Percentiles rank a stretch among this genome's conserved stretches.
Conservation (phyloP, 2,113 vertebrate species). For the Silurus meridionalis region DNA sequence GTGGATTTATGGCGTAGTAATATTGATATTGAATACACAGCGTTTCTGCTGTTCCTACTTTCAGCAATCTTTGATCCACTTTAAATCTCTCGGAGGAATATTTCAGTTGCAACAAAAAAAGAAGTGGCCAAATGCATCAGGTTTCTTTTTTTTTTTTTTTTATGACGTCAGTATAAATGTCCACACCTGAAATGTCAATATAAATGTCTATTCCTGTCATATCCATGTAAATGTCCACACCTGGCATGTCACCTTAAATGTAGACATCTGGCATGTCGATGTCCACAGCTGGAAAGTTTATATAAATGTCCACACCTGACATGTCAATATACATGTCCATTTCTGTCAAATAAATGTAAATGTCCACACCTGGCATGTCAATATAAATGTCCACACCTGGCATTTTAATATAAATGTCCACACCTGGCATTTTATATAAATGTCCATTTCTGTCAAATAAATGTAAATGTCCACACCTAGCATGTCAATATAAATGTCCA, state of each 20-base stretch:
- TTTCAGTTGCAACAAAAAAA: neutral
- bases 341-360: neutral
- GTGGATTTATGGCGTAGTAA: neutral
- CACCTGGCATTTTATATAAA: neutral
- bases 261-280: neutral
- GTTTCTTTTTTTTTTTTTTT: neutral
- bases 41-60: neutral
- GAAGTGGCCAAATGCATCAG: neutral
- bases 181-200: neutral
- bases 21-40: neutral
- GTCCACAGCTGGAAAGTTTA: too few relatives aligned
- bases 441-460: slow-evolving; percentile 23
- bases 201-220: slow-evolving; percentile 42
- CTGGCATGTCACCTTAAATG: neutral
- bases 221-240: slow-evolving; percentile 21
- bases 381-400: neutral
- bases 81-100: neutral
- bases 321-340: slow-evolving; percentile 25
- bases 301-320: neutral
- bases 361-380: slow-evolving; percentile 19
- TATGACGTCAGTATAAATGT: too few relatives aligned
- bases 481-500: slow-evolving; percentile 13
- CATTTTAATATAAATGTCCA: neutral
- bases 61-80: neutral
- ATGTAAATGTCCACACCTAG: neutral